Evolutionary conservation across 2,888 invertebrate genomes (phyloP).

Genomic region (Entomobrya multifasciata): DNA sequence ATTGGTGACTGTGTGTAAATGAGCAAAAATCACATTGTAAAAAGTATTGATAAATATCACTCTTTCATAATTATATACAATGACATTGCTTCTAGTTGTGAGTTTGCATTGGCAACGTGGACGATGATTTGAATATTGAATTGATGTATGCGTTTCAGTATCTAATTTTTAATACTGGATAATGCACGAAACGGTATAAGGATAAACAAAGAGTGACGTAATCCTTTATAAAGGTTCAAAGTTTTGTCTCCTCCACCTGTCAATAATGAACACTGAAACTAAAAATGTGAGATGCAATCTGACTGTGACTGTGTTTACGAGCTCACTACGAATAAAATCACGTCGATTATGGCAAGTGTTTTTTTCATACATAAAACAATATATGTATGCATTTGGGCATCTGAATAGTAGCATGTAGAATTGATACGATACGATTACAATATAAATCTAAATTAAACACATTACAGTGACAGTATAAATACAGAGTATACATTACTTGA

Average conservation of each 20-base stretch:
- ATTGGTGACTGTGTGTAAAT: neutral
- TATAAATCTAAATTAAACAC: too few species aligned
- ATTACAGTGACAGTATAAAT: neutral
- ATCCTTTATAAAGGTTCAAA: conserved; percentile 16
- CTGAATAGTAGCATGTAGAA: too few species aligned
- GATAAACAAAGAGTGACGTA: neutral
- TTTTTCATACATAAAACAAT: neutral
- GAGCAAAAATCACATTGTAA: neutral
- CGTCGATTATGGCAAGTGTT: conserved; percentile 23
- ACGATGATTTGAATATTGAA: neutral
- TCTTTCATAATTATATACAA: conserved; percentile 25
- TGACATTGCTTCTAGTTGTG: conserved; percentile 16
- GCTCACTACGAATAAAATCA: neutral
- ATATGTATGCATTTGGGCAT: neutral
- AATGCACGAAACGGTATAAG: neutral
- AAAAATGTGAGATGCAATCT: neutral
- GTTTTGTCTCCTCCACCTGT: neutral
- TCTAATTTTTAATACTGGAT: neutral
- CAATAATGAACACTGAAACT: conserved; percentile 6
- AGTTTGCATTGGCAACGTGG: neutral
- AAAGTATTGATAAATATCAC: conserved; percentile 4
- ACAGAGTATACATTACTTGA: neutral
- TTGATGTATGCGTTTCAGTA: too few species aligned
- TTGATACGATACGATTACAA: too few species aligned
- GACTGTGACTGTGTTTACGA: neutral